Conservation (phyloP, 2,888 invertebrate genomes). For the Torymus aiolomorphi region DNA sequence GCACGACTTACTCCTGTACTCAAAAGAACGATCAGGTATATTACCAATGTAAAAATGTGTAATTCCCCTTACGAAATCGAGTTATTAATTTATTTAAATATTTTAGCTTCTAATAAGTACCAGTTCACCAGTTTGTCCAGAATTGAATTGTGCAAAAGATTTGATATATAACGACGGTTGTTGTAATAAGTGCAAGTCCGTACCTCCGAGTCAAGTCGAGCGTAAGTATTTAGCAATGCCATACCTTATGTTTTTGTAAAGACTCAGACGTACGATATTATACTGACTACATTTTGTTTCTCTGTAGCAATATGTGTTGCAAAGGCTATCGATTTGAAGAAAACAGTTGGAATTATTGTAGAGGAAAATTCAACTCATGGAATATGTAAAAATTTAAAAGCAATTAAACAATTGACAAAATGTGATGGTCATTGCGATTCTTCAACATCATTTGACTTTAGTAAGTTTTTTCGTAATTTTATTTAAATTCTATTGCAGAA, state of each 20-base stretch:
- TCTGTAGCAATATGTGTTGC: conserved; percentile 76
- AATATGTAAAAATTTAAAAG: conserved; percentile 80
- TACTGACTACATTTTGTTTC: neutral
- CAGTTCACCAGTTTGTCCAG: conserved; percentile 79
- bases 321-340: conserved; percentile 76
- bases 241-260: too few relatives aligned
- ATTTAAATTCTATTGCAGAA: too few relatives aligned
- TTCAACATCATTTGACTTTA: conserved; percentile 81
- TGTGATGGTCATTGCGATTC: conserved; percentile 85
- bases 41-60: neutral
- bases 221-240: conserved; percentile 20
- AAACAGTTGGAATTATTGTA: conserved; percentile 80
- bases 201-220: conserved; percentile 73
- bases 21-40: conserved; percentile 61
- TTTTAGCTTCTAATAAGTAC: conserved; percentile 58
- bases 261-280: too few relatives aligned
- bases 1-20: conserved; percentile 80
- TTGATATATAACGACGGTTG: conserved; percentile 81
- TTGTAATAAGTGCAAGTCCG: conserved; percentile 81
- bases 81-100: neutral
- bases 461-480: conserved; percentile 75
- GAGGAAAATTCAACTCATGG: conserved; percentile 77
- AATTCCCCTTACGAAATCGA: neutral
- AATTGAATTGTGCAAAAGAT: conserved; percentile 79
- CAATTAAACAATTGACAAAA: conserved; percentile 81